Conservation (phyloP, 1,140 invertebrate species). For the Antheraea pernyi region DNA sequence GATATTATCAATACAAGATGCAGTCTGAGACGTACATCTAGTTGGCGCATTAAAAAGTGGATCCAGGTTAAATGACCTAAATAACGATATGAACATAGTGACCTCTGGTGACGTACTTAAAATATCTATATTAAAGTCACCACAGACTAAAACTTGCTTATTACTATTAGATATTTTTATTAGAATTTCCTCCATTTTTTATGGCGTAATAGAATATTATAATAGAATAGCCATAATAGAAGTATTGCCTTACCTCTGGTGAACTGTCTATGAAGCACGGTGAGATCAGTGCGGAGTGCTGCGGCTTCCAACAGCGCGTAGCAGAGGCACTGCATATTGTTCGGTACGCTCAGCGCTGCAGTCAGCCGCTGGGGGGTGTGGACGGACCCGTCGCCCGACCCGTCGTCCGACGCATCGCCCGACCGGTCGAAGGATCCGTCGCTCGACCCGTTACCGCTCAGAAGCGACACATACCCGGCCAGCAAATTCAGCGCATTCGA, state of each 20-base stretch:
- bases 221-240: too few species aligned
- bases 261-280: slow-evolving; percentile 75
- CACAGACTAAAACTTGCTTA: too few species aligned
- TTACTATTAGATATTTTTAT: too few species aligned
- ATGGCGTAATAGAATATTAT: too few species aligned
- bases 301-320: slow-evolving; percentile 78
- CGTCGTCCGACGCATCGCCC: slow-evolving; percentile 22
- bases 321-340: slow-evolving; percentile 77
- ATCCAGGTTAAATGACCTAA: too few species aligned
- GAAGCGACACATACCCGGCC: slow-evolving; percentile 80
- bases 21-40: too few species aligned
- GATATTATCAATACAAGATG: too few species aligned
- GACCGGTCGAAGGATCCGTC: background rate
- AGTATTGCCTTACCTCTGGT: slow-evolving; percentile 69
- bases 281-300: slow-evolving; percentile 77
- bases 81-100: too few species aligned
- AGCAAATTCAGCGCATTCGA: slow-evolving; percentile 79
- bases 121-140: too few species aligned
- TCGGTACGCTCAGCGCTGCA: slow-evolving; percentile 72
- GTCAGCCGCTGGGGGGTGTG: slow-evolving; percentile 72
- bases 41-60: too few species aligned
- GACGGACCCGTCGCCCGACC: slow-evolving; percentile 15
- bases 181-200: too few species aligned
- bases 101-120: too few species aligned
- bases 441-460: slow-evolving; percentile 40